Conservation (phyloP, 2,113 vertebrate genomes). For the Dolichotis patagonum region DNA sequence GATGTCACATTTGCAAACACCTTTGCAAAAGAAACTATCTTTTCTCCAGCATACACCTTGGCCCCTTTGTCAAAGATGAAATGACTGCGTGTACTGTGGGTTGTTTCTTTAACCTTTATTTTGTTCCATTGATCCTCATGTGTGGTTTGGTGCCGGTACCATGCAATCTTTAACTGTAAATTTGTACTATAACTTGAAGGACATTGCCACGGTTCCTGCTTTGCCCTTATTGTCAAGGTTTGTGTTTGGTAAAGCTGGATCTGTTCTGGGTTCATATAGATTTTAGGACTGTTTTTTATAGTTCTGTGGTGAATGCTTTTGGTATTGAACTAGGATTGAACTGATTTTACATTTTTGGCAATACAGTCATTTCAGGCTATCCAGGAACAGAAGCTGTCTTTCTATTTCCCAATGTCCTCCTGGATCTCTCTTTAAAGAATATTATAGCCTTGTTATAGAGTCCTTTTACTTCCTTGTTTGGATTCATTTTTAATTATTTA, state of each 20-base stretch:
- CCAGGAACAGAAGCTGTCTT: not conserved
- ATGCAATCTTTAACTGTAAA: not conserved
- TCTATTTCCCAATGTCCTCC: not conserved
- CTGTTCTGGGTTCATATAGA: not conserved
- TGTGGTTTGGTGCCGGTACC: not conserved
- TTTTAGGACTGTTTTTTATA: not conserved
- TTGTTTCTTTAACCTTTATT: not conserved
- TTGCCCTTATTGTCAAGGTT: not conserved
- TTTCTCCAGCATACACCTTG: not conserved
- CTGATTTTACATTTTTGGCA: not conserved
- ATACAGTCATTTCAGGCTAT: not conserved
- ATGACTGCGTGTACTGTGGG: not conserved
- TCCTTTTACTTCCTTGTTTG: not conserved
- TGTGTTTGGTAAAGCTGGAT: not conserved
- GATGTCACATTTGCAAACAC: not conserved
- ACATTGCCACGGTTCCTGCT: not conserved
- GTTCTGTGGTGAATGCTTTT: not conserved
- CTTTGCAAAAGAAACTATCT: not conserved
- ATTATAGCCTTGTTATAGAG: not conserved
- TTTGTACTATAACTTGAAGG: not conserved
- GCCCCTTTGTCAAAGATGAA: not conserved
- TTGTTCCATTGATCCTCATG: not conserved
- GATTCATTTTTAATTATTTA: not conserved
- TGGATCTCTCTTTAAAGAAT: not conserved
- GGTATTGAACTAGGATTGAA: not conserved